These are phyloP conservation scores for Drosophila pectinifera DNA, from an alignment of 1,140 invertebrate genomes.

Conservation along the genomic window DNA sequence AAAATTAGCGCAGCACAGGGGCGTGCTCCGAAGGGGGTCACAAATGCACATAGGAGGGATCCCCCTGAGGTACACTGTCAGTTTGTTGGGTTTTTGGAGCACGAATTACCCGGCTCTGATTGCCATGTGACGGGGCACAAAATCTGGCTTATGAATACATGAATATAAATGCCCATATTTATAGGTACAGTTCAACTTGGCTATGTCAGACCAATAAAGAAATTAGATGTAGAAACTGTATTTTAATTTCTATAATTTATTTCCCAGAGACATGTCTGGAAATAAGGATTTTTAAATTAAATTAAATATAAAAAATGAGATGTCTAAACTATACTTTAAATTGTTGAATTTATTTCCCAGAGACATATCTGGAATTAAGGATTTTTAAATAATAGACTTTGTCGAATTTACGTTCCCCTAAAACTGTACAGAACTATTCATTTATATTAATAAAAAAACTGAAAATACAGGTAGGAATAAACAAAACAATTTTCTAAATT, in stretches of 20 bases:
- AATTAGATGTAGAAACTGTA: no score
- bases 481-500: no score
- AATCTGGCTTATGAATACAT: slow-evolving; percentile 66
- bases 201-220: no score
- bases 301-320: no score
- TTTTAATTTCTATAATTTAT: not conserved
- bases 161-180: slow-evolving; percentile 29
- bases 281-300: no score
- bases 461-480: not conserved
- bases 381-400: no score
- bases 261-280: not conserved
- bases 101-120: slow-evolving; percentile 64
- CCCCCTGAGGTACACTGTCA: slow-evolving; percentile 14
- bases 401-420: no score
- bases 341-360: no score
- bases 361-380: no score
- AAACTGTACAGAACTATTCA: not conserved
- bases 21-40: slow-evolving; percentile 2
- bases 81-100: slow-evolving; percentile 38
- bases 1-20: slow-evolving; percentile 72
- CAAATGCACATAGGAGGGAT: not conserved
- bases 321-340: no score
- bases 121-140: slow-evolving; percentile 74
- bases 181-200: not conserved
- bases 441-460: not conserved